Evolutionary conservation across 2,888 invertebrate genomes (phyloP).

Genomic region (Polia nebulosa): DNA sequence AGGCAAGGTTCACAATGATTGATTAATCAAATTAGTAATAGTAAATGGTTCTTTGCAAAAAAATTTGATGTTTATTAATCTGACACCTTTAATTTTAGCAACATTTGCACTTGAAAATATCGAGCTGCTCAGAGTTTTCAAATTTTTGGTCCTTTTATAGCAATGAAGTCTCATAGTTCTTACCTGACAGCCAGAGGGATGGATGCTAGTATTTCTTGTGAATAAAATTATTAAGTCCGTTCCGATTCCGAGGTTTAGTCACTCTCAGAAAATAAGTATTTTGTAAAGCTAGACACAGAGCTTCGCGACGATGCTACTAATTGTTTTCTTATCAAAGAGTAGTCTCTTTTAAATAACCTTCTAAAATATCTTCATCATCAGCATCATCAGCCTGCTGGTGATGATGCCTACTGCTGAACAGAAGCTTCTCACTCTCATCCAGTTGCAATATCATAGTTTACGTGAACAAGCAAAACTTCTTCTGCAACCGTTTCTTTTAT

Average conservation of each 20-base stretch:
- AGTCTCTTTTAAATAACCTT: not conserved
- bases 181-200: too few species aligned
- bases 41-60: not conserved
- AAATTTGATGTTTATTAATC: not conserved
- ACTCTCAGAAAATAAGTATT: not conserved
- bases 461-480: not conserved
- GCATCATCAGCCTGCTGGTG: too few species aligned
- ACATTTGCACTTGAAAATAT: not conserved
- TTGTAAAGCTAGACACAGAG: not conserved
- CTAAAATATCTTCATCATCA: not conserved
- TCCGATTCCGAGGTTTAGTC: not conserved
- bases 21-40: constrained; percentile 22
- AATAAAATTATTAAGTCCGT: too few species aligned
- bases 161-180: too few species aligned
- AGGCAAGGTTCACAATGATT: constrained; percentile 63
- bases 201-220: too few species aligned
- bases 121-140: not conserved
- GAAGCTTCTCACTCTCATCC: not conserved
- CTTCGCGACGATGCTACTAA: not conserved
- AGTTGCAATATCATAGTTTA: not conserved
- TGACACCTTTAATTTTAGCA: not conserved
- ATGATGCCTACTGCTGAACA: not conserved
- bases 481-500: not conserved
- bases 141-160: too few species aligned
- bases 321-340: not conserved